Conservation (phyloP, 1,140 invertebrate species). For the Drosophila teissieri region DNA sequence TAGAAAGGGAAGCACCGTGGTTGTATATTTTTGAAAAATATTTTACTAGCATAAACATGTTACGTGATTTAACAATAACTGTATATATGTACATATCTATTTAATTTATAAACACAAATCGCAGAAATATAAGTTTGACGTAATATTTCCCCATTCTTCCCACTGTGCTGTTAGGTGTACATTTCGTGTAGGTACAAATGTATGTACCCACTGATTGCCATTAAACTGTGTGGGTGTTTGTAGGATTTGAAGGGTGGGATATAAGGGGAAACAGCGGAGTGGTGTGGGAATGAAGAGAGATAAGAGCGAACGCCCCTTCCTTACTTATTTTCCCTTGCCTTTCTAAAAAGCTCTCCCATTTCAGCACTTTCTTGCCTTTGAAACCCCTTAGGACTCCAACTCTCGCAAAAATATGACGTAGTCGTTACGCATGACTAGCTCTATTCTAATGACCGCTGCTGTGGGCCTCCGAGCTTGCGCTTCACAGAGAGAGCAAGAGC, state of each 20-base stretch:
- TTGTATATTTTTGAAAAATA: too few species aligned
- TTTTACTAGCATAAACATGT: too few species aligned
- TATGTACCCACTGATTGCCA: conserved; percentile 16
- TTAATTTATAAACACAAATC: background rate
- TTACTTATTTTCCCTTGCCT: background rate
- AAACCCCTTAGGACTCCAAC: background rate
- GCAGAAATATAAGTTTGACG: background rate
- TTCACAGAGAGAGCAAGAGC: background rate
- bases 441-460: conserved; percentile 33
- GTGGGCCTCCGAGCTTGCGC: conserved; percentile 42
- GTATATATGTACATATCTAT: too few species aligned
- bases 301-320: conserved; percentile 19
- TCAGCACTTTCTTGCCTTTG: background rate
- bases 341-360: conserved; percentile 34
- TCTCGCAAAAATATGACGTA: conserved; percentile 46
- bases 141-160: background rate
- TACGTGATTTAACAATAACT: too few species aligned
- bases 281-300: background rate
- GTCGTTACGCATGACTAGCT: conserved; percentile 41
- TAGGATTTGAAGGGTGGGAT: background rate
- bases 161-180: conserved; percentile 20
- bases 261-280: too few species aligned
- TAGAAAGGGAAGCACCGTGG: conserved; percentile 7
- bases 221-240: conserved; percentile 20
- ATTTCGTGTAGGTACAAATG: conserved; percentile 24